Base-by-base conservation (phyloP, 2,888 invertebrate genomes). In the Aporophyla nigra region DNA sequence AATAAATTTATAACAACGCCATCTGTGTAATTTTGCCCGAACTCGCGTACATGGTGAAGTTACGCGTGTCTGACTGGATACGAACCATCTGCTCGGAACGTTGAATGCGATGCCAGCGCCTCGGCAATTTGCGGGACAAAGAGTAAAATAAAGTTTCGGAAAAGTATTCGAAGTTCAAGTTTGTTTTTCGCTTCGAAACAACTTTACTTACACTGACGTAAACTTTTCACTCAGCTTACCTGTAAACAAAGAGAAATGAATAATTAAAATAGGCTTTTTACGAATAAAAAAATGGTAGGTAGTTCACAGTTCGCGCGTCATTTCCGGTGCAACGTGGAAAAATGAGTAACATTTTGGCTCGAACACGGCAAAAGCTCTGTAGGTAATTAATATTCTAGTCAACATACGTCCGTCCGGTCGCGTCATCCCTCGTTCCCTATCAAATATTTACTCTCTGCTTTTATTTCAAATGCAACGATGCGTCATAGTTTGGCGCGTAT, bases 381-480 rank as follows among this genome's bases (percentile, higher is more conserved):
- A 74, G 86, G 67, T 90, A 90, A 93, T 93, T 93, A 93, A 92
- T 93, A 94, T 94, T 93, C 93, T 89, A 91, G 90, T 87, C 90
- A 84, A 82, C 88, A 85, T 83, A 81, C 91, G 88, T 90, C 87
- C 91, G 89, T 90, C 89, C 90, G 89, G 87, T 69, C 75, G 79
- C 88, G 87, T 89, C 89, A 88, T 87, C 86, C 83, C 84, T 83
- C 78, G 70, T 71, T 76, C 74, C 61, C 78, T 70, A 88, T 86
- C 86, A 91, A 93, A 92, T 91, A 92, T 92, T 92, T 90, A 92
- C 90, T 87, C 87, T 84, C 84, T 75, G 89, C 88, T 90, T 91
- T 91, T 90, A 90, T 90, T 89, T 80, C 78, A 80, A 90, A 88
- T 88, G 82, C 88, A 89, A 46, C 81, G 78, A 85, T 89, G 86